These are phyloP conservation scores for Plectus sambesii DNA, from an alignment of 1,140 invertebrate species.

Conservation along the genomic window DNA sequence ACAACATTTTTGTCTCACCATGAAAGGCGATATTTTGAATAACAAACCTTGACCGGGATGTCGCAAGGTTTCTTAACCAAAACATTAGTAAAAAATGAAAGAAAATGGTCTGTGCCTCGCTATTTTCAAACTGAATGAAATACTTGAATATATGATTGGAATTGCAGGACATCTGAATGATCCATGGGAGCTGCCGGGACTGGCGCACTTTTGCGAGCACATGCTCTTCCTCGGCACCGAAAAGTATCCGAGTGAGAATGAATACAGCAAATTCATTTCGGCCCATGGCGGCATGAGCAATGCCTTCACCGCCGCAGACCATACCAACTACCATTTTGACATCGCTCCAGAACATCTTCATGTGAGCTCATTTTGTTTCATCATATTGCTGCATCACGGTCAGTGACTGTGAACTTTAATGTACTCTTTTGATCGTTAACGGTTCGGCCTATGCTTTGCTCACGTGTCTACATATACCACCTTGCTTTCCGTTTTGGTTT, in stretches of 20 bases:
- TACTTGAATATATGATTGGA: too few relatives aligned
- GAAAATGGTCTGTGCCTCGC: too few relatives aligned
- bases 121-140: too few relatives aligned
- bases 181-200: slow-evolving; percentile 68
- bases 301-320: slow-evolving; percentile 72
- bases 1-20: too few relatives aligned
- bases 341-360: slow-evolving; percentile 68
- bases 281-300: slow-evolving; percentile 78
- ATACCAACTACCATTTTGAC: slow-evolving; percentile 89
- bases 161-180: slow-evolving; percentile 65
- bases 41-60: too few relatives aligned
- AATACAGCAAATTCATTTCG: slow-evolving; percentile 71
- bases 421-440: too few relatives aligned
- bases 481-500: slow-evolving; percentile 78
- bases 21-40: too few relatives aligned
- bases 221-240: slow-evolving; percentile 90
- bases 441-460: slow-evolving; percentile 58
- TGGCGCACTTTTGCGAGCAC: slow-evolving; percentile 94
- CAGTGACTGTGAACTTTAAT: slow-evolving; percentile 9
- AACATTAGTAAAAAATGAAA: too few relatives aligned
- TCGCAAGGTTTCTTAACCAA: too few relatives aligned
- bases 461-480: too few relatives aligned
- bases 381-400: neutral
- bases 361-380: slow-evolving; percentile 31
- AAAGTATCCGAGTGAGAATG: slow-evolving; percentile 79